Evolutionary conservation across 2,888 invertebrate species (phyloP), one percentile per base, ranked within the genome.

Genomic region (Lepas anatifera): DNA sequence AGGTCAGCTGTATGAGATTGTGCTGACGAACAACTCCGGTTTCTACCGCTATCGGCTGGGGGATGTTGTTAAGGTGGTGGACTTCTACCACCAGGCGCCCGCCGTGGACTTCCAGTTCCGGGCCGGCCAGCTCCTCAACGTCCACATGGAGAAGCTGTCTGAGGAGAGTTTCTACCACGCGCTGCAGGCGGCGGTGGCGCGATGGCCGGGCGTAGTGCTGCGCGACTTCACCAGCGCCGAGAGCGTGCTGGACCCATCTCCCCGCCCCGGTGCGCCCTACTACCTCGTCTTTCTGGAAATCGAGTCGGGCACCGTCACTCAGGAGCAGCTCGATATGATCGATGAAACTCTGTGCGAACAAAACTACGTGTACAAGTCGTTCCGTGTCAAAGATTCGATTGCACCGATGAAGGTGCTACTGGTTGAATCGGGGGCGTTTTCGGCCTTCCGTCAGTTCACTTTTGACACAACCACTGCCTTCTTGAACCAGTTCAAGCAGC

Each of bases 41-140:
- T 71, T 78, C 67, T 78, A 76, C 70, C 73, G 79, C 50, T 79
- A 79, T 73, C 73, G 78, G 35, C 76, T 78, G 75, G 79, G 79
- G 37, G 79, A 79, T 74, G 77, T 79, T 6, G 76, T 79, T 67
- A 77, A 75, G 70, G 76, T 78, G 27, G 76, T 76, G 1, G 76
- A 75, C 35, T 77, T 77, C 73, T 74, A 77, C 69, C 75, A 78
- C 69, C 74, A 77, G 43, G 77, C 77, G 35, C 70, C 70, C 3
- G 32, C 32, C 22, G 18, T 70, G 25, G 66, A 70, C n/a, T 70
- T 70, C 66, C 32, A 35, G 35, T 70, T 66, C 32, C 25, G 78
- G 73, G 76, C 78, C 70, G 80, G 79, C 7, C 80, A 80, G 74
- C 75, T 80, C 70, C 71, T 80, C 71, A 80, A 79, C 75, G 76